These are phyloP conservation scores for Anguilla marmorata DNA, from an alignment of 2,797 vertebrate genomes.

Conservation along the genomic window DNA sequence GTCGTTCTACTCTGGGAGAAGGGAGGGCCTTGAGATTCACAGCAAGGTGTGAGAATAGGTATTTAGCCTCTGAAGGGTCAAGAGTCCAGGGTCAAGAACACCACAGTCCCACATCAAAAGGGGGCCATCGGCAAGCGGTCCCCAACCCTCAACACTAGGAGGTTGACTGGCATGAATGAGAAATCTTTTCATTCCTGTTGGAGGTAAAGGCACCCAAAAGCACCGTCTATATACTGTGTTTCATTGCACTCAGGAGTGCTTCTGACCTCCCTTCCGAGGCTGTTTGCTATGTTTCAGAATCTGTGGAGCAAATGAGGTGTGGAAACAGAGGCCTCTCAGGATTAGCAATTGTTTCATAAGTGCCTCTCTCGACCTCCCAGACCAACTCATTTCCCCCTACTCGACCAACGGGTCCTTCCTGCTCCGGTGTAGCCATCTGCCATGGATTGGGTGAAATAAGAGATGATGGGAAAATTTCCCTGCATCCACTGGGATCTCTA, in stretches of 20 bases:
- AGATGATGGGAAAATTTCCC: neutral
- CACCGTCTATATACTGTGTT: neutral
- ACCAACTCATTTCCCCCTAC: neutral
- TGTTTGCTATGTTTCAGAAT: neutral
- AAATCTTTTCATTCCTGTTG: neutral
- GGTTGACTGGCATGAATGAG: neutral
- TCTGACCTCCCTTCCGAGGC: neutral
- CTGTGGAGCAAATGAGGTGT: neutral
- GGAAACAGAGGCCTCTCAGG: neutral
- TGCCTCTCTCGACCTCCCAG: neutral
- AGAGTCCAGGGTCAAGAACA: neutral
- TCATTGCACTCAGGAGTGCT: neutral
- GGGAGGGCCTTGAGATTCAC: neutral
- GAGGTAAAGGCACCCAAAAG: neutral
- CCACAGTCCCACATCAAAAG: neutral
- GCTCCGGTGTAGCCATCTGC: neutral
- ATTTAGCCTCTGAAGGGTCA: neutral
- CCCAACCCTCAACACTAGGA: neutral
- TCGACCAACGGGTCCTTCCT: neutral
- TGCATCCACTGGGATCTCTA: neutral
- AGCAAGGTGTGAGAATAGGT: neutral
- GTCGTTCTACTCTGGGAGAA: neutral
- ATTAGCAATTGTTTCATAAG: slow-evolving; percentile 7
- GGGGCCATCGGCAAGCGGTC: neutral
- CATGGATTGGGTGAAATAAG: neutral